A percentile compares a stretch with the other conserved stretches of the same genome.
phyloP scores from a whole-genome alignment of 2,888 invertebrate species.

The Xestia sexstrigata region DNA sequence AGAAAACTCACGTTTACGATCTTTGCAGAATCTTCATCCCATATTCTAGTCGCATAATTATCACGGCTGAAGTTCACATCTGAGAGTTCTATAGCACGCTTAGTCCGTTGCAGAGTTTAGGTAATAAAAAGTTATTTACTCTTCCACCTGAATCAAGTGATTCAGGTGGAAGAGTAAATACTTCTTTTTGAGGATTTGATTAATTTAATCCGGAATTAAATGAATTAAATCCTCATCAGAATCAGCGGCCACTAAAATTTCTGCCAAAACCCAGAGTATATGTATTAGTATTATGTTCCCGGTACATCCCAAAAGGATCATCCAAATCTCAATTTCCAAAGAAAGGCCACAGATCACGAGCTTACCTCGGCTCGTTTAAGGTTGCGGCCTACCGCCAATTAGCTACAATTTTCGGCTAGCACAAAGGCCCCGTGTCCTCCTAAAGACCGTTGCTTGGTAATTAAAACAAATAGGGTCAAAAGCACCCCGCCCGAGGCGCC shows the following conservation, averaged over 20 bases:
- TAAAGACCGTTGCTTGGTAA: slow-evolving; percentile 87
- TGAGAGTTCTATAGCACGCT: too few species aligned
- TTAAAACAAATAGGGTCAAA: slow-evolving; percentile 91
- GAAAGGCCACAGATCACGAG: slow-evolving; percentile 61
- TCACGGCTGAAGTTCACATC: too few species aligned
- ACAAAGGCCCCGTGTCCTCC: slow-evolving; percentile 86
- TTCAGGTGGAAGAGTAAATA: too few species aligned
- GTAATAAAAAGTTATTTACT: too few species aligned
- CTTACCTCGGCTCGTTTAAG: slow-evolving; percentile 72
- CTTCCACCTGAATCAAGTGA: neutral
- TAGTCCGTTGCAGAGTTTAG: too few species aligned
- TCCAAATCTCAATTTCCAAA: slow-evolving; percentile 50
- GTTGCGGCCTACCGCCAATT: slow-evolving; percentile 85
- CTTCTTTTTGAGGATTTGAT: too few species aligned
- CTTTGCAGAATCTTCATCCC: neutral
- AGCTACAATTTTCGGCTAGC: slow-evolving; percentile 86
- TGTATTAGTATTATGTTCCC: slow-evolving; percentile 14
- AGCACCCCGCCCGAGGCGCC: slow-evolving; percentile 88
- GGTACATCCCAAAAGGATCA: slow-evolving; percentile 36
- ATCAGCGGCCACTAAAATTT: slow-evolving; percentile 38
- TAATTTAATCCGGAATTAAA: slow-evolving; percentile 5
- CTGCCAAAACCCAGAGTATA: slow-evolving; percentile 33
- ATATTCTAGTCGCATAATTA: neutral
- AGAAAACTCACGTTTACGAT: neutral
- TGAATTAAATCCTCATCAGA: slow-evolving; percentile 45